A percentile compares a stretch with the other conserved stretches of the same genome.
phyloP scores from a whole-genome alignment of 2,797 vertebrate genomes.

The Microchirus variegatus region DNA sequence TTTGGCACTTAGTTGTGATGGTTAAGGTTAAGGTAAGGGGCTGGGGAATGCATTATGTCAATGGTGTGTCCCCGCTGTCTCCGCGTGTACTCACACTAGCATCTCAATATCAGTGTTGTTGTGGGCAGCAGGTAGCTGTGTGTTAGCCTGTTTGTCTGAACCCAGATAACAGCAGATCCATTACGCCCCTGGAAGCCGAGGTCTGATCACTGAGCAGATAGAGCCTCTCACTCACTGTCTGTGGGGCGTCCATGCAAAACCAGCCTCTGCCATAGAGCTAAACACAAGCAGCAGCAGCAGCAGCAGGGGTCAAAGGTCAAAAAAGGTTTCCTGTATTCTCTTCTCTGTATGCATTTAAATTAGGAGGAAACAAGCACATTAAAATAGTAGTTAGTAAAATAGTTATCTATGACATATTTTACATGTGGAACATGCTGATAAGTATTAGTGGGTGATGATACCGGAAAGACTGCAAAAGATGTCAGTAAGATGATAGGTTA shows the following conservation, averaged over 20 bases:
- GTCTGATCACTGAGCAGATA: slow-evolving; percentile 76
- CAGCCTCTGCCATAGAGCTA: slow-evolving; percentile 42
- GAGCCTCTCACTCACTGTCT: slow-evolving; percentile 73
- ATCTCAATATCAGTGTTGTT: slow-evolving; percentile 63
- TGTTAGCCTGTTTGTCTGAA: slow-evolving; percentile 78
- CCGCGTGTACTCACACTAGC: slow-evolving; percentile 26
- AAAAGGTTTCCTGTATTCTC: too few relatives aligned
- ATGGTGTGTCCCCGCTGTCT: background rate
- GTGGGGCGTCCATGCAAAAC: slow-evolving; percentile 54
- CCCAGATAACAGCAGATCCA: slow-evolving; percentile 81
- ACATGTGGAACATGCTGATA: too few relatives aligned
- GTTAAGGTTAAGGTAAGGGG: too few relatives aligned
- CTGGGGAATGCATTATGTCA: background rate
- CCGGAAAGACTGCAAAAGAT: too few relatives aligned
- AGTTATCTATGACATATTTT: too few relatives aligned
- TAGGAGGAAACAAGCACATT: too few relatives aligned
- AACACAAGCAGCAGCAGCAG: slow-evolving; percentile 68
- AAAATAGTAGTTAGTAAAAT: too few relatives aligned
- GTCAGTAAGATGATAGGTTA: too few relatives aligned
- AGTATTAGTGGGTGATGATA: too few relatives aligned
- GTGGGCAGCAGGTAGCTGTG: slow-evolving; percentile 74
- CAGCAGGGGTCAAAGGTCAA: slow-evolving; percentile 38
- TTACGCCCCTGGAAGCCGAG: slow-evolving; percentile 78
- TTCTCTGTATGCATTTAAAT: too few relatives aligned
- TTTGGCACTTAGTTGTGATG: too few relatives aligned